Evolutionary conservation across 2,113 vertebrate species (phyloP).

Genomic region (Condylura cristata): DNA sequence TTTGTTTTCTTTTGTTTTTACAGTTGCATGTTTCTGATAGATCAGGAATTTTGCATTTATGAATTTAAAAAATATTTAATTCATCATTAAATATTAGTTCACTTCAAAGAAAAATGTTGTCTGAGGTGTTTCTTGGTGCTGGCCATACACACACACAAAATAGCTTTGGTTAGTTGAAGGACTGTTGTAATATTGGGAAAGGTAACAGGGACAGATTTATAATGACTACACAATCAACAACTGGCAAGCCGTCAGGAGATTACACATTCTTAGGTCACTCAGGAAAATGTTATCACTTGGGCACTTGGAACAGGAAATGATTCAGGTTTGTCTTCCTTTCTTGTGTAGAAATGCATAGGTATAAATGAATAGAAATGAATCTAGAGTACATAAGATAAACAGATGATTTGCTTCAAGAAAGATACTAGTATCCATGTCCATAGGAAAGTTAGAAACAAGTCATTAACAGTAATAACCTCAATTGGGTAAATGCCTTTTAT

Average conservation of each 20-base stretch:
- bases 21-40: conserved; percentile 66
- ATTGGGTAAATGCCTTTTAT: not conserved
- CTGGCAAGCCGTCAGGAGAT: not conserved
- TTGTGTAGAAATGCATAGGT: not conserved
- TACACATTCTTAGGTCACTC: not conserved
- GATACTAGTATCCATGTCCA: not conserved
- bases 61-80: conserved; percentile 68
- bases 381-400: not conserved
- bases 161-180: conserved; percentile 23
- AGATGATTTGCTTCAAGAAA: conserved; percentile 21
- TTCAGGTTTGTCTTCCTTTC: not conserved
- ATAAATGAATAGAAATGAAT: not conserved
- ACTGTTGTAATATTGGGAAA: not conserved
- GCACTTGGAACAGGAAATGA: not conserved
- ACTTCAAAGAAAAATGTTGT: conserved; percentile 20
- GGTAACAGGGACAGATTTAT: not conserved
- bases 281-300: not conserved
- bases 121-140: conserved; percentile 49
- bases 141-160: not conserved
- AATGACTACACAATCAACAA: not conserved
- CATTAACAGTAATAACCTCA: not conserved
- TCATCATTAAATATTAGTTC: conserved; percentile 69
- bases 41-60: conserved; percentile 57
- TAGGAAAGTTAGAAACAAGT: conserved; percentile 20
- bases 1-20: conserved; percentile 51